Evolutionary conservation across 2,797 vertebrate species (phyloP).

Genomic region (Halcyon chelicuti): DNA sequence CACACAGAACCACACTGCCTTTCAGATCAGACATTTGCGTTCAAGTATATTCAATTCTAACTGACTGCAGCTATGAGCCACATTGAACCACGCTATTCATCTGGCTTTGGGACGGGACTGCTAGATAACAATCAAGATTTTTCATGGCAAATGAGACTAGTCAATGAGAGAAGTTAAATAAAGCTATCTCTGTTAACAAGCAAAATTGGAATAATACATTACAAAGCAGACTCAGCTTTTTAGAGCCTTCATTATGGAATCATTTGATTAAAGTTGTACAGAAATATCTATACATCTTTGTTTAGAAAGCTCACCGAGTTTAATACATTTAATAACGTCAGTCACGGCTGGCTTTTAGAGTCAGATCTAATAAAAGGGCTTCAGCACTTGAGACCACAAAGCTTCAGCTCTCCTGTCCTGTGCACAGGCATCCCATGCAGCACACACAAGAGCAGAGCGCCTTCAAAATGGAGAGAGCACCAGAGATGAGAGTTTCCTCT

Average conservation of each 20-base stretch:
- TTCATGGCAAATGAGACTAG: slow-evolving; percentile 12
- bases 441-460: not conserved
- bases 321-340: not conserved
- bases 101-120: not conserved
- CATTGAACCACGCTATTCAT: not conserved
- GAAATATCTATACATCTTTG: not conserved
- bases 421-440: not conserved
- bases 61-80: not conserved
- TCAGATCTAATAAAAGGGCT: not conserved
- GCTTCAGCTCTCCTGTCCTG: not conserved
- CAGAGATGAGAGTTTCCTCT: not conserved
- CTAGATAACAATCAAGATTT: slow-evolving; percentile 17
- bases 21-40: not conserved
- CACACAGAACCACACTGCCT: not conserved
- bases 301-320: not conserved
- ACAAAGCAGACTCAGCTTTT: not conserved
- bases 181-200: slow-evolving; percentile 21
- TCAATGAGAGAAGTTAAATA: slow-evolving; percentile 54
- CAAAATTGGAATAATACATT: slow-evolving; percentile 37
- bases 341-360: not conserved
- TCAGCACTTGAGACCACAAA: not conserved
- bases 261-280: not conserved
- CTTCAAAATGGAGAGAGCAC: not conserved
- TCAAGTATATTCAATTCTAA: not conserved
- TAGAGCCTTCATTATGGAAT: not conserved